A percentile compares a stretch with the other conserved stretches of the same genome.
phyloP scores from a whole-genome alignment of 2,888 invertebrate species.

The Drosophila atroscutellata region DNA sequence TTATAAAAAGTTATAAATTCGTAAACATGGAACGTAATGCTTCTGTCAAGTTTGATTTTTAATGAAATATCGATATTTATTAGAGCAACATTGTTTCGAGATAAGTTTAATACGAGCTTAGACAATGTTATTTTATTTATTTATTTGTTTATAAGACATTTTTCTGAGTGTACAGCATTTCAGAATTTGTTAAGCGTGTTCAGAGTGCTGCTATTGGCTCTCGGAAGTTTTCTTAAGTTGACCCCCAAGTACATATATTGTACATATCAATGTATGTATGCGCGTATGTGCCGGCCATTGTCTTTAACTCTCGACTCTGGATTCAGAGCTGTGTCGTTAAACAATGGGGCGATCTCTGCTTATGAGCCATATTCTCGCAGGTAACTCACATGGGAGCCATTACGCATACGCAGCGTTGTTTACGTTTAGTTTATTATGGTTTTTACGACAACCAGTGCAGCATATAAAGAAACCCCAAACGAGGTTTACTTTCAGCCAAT shows the following conservation, averaged over 20 bases:
- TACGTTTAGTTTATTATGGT: slow-evolving; percentile 73
- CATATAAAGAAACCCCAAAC: slow-evolving; percentile 60
- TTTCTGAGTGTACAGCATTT: not conserved
- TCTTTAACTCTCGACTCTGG: slow-evolving; percentile 12
- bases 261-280: too few species aligned
- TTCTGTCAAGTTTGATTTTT: not conserved
- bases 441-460: slow-evolving; percentile 72
- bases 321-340: slow-evolving; percentile 41
- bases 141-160: too few species aligned
- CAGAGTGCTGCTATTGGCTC: slow-evolving; percentile 4
- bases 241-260: slow-evolving; percentile 11
- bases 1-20: not conserved
- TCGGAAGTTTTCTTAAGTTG: slow-evolving; percentile 12
- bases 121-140: too few species aligned
- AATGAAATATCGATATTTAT: not conserved
- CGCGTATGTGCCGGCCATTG: slow-evolving; percentile 15
- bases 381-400: slow-evolving; percentile 64
- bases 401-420: slow-evolving; percentile 73
- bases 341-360: slow-evolving; percentile 18
- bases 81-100: not conserved
- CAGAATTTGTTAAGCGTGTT: slow-evolving; percentile 1
- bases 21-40: not conserved
- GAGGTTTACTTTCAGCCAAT: slow-evolving; percentile 34
- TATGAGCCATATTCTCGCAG: slow-evolving; percentile 29
- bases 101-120: not conserved